These are phyloP conservation scores for Coptotermes formosanus DNA, from an alignment of 1,140 invertebrate species.

Conservation along the genomic window DNA sequence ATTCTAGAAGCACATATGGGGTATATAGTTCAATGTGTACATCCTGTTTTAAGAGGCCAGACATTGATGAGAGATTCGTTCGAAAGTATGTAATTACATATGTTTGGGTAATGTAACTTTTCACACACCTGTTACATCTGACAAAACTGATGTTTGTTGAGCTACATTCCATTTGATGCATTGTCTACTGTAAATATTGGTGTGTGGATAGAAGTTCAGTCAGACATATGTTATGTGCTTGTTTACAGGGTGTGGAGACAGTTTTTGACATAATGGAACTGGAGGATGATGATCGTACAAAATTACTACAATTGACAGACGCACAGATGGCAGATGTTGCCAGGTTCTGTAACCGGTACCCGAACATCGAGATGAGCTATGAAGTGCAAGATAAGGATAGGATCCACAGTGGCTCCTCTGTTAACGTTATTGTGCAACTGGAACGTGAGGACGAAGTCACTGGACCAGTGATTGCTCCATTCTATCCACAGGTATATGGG, in stretches of 20 bases:
- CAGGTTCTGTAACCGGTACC: slow-evolving; percentile 97
- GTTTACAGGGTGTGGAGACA: slow-evolving; percentile 77
- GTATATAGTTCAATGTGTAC: too few relatives aligned
- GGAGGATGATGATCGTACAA: slow-evolving; percentile 89
- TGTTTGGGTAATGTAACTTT: too few relatives aligned
- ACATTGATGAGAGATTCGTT: too few relatives aligned
- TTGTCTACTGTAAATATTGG: too few relatives aligned
- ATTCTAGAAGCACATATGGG: too few relatives aligned
- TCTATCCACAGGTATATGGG: slow-evolving; percentile 83
- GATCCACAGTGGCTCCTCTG: slow-evolving; percentile 74
- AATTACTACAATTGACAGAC: slow-evolving; percentile 80
- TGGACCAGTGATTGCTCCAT: slow-evolving; percentile 95
- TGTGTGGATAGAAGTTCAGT: too few relatives aligned
- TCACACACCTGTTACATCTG: too few relatives aligned
- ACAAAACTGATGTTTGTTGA: not conserved
- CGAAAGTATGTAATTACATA: too few relatives aligned
- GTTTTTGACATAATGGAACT: slow-evolving; percentile 99
- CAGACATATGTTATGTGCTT: slow-evolving; percentile 7
- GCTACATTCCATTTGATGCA: too few relatives aligned
- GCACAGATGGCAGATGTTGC: slow-evolving; percentile 95
- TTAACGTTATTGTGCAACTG: slow-evolving; percentile 87
- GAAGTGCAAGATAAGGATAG: slow-evolving; percentile 83
- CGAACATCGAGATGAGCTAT: slow-evolving; percentile 96
- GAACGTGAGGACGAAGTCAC: slow-evolving; percentile 97
- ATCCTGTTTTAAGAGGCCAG: too few relatives aligned